Conservation (phyloP, 2,888 invertebrate genomes). For the Drepanosiphum platanoidis region DNA sequence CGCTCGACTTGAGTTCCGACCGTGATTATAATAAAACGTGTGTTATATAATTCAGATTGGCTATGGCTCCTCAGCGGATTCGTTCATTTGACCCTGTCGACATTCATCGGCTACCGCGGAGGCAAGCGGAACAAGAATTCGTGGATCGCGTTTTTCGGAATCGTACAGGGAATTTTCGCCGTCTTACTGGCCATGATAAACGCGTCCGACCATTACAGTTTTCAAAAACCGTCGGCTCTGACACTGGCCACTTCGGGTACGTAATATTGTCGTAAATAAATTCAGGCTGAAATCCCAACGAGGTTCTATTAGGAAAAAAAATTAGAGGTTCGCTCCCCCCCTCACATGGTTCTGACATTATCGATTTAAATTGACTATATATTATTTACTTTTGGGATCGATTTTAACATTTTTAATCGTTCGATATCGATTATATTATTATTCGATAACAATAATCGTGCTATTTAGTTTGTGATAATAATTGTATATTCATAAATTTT, state of each 20-base stretch:
- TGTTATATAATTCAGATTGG: conserved; percentile 69
- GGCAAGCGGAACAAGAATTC: conserved; percentile 72
- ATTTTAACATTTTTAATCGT: too few relatives aligned
- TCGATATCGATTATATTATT: too few relatives aligned
- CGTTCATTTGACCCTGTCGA: conserved; percentile 70
- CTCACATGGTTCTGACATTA: too few relatives aligned
- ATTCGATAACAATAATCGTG: too few relatives aligned
- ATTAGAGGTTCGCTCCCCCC: too few relatives aligned
- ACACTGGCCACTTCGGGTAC: conserved; percentile 49
- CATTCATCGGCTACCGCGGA: conserved; percentile 72
- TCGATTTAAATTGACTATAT: too few relatives aligned
- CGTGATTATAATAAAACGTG: not conserved
- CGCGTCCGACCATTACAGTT: conserved; percentile 49
- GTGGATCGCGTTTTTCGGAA: conserved; percentile 69
- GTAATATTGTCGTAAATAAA: too few relatives aligned
- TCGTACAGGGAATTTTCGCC: conserved; percentile 40
- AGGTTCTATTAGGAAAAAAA: too few relatives aligned
- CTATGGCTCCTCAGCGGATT: conserved; percentile 71
- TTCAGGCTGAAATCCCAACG: too few relatives aligned
- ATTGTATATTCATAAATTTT: too few relatives aligned
- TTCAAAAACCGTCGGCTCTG: conserved; percentile 44
- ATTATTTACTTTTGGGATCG: too few relatives aligned
- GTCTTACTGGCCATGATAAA: conserved; percentile 48
- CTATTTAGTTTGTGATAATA: too few relatives aligned
- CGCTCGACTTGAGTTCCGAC: not conserved